These are phyloP conservation scores for Scolopax mira DNA, from an alignment of 2,113 vertebrate genomes.

Conservation along the genomic window DNA sequence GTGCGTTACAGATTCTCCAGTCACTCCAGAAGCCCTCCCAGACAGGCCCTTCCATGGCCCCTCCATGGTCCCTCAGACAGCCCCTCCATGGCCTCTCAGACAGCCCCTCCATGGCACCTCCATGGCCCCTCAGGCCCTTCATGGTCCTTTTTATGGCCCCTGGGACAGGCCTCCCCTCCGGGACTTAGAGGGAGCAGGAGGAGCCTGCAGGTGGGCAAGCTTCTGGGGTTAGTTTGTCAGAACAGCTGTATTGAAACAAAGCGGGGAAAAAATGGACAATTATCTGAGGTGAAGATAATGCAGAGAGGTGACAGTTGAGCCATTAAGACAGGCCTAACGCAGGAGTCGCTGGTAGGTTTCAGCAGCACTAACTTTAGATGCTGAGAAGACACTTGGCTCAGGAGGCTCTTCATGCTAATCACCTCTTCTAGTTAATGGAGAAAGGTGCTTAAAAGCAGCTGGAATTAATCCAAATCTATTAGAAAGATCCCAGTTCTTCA, in stretches of 20 bases:
- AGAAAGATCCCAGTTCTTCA: not conserved
- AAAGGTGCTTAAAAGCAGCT: slow-evolving; percentile 35
- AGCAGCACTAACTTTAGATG: not conserved
- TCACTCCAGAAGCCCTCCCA: too few species aligned
- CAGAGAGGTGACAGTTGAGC: not conserved
- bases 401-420: slow-evolving; percentile 12
- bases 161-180: not conserved
- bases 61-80: too few species aligned
- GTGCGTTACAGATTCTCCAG: too few species aligned
- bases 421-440: not conserved
- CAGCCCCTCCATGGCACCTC: not conserved
- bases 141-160: too few species aligned
- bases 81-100: too few species aligned
- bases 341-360: not conserved
- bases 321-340: accelerated
- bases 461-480: slow-evolving; percentile 16
- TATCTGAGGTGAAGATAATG: not conserved
- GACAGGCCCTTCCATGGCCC: too few species aligned
- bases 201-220: accelerated
- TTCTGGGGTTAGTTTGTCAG: not conserved
- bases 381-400: not conserved
- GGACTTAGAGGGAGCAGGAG: not conserved
- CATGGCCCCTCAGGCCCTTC: too few species aligned
- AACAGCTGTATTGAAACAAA: not conserved
- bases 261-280: accelerated